Percentiles rank a stretch among this genome's conserved stretches.
phyloP scores from a whole-genome alignment of 2,797 vertebrate species.

The Pterois miles region DNA sequence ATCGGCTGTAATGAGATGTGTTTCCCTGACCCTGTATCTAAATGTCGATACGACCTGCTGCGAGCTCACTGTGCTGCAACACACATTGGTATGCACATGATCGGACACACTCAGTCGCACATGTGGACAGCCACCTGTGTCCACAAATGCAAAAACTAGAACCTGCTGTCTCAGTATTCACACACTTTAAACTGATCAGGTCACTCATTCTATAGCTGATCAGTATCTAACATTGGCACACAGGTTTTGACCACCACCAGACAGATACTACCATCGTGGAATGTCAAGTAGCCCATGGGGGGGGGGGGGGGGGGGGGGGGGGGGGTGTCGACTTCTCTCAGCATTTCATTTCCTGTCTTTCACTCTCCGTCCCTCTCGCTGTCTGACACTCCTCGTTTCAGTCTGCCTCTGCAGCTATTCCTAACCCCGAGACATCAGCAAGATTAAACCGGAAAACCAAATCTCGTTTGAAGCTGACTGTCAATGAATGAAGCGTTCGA shows the following conservation, averaged over 20 bases:
- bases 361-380: neutral
- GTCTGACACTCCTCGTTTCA: conserved; percentile 33
- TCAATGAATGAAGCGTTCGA: neutral
- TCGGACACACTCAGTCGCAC: neutral
- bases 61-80: conserved; percentile 8
- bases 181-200: neutral
- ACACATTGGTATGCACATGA: conserved; percentile 6
- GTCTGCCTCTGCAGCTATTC: conserved; percentile 14
- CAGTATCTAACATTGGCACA: neutral
- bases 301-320: neutral
- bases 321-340: conserved; percentile 19
- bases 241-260: conserved; percentile 12
- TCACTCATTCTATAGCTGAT: neutral
- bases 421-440: neutral
- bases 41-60: conserved; percentile 19
- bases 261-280: conserved; percentile 36
- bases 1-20: conserved; percentile 23
- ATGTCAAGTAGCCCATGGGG: conserved; percentile 44
- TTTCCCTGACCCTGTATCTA: neutral
- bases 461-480: neutral
- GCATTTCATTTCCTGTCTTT: conserved; percentile 29
- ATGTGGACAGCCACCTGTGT: neutral
- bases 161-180: neutral
- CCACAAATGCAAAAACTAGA: neutral
- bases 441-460: conserved; percentile 9